These are phyloP conservation scores for Stichodactyla helianthus DNA, from an alignment of 64 coral and sea anemone species.

Conservation along the genomic window DNA sequence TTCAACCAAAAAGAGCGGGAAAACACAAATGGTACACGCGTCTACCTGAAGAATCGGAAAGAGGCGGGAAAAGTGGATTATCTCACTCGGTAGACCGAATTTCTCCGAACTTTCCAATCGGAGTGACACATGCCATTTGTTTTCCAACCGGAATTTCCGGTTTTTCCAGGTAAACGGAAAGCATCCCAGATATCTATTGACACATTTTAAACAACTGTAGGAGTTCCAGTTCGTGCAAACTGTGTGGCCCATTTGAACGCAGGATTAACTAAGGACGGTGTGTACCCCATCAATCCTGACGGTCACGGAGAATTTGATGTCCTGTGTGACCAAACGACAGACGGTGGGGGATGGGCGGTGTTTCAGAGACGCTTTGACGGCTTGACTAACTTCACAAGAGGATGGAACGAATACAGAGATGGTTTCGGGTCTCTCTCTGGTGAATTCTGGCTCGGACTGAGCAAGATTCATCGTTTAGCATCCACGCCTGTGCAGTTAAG, in stretches of 20 bases:
- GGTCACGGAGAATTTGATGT: conserved; percentile 38
- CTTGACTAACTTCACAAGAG: conserved; percentile 41
- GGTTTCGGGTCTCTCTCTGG: conserved; percentile 60
- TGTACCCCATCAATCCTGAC: conserved; percentile 56
- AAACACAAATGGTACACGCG: too few species aligned
- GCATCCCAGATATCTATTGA: too few species aligned
- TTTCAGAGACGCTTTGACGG: conserved; percentile 64
- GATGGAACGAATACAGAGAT: conserved; percentile 52
- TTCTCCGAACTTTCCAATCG: too few species aligned
- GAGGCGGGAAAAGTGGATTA: too few species aligned
- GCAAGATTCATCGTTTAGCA: conserved; percentile 51
- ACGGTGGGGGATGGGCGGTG: conserved; percentile 55
- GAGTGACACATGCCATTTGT: too few species aligned
- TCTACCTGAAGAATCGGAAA: too few species aligned
- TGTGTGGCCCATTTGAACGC: conserved; percentile 30
- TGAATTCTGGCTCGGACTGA: conserved; percentile 69
- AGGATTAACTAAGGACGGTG: conserved; percentile 33
- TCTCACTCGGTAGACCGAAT: too few species aligned
- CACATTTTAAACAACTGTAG: too few species aligned
- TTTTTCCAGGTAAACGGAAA: too few species aligned
- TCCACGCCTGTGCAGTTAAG: conserved; percentile 34
- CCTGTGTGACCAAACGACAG: conserved; percentile 55
- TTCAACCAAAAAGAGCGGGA: too few species aligned
- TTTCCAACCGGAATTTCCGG: too few species aligned
- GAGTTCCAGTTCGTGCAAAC: conserved; percentile 12